Conservation (phyloP, 2,797 vertebrate genomes). For the Rhinophrynus dorsalis region DNA sequence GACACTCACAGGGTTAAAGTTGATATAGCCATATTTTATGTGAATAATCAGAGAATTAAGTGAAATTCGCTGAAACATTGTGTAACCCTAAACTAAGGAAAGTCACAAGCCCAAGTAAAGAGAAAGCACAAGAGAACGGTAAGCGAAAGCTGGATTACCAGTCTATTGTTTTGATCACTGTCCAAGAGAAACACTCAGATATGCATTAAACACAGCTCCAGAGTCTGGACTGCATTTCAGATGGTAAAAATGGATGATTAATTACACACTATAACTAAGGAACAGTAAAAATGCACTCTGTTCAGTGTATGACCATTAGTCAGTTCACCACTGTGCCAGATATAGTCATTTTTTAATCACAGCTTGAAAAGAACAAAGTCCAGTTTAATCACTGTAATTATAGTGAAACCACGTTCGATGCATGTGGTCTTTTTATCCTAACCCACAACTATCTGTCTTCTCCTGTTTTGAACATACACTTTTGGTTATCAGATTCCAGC, state of each 20-base stretch:
- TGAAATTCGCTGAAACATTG: too few relatives aligned
- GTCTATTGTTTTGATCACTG: conserved; percentile 8
- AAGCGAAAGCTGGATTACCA: background rate
- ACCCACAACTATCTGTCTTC: background rate
- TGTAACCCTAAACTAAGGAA: too few relatives aligned
- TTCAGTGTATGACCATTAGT: conserved; percentile 2
- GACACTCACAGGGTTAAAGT: too few relatives aligned
- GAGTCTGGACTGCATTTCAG: conserved; percentile 7
- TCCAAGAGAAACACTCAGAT: conserved; percentile 9
- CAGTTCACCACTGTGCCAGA: conserved; percentile 5
- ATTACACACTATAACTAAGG: conserved; percentile 5
- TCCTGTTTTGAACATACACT: too few relatives aligned
- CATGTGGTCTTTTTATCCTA: background rate
- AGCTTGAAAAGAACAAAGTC: background rate
- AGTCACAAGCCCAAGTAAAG: too few relatives aligned
- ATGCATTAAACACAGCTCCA: background rate
- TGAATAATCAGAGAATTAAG: too few relatives aligned
- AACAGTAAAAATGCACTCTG: background rate
- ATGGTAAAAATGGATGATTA: conserved; percentile 1
- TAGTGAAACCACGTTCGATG: background rate
- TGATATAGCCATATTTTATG: too few relatives aligned
- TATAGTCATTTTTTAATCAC: background rate
- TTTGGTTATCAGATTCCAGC: too few relatives aligned
- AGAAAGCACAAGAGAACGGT: too few relatives aligned
- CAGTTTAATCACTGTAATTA: conserved; percentile 23